Evolutionary conservation across 2,888 invertebrate species (phyloP).

Genomic region (Andrena praecox): DNA sequence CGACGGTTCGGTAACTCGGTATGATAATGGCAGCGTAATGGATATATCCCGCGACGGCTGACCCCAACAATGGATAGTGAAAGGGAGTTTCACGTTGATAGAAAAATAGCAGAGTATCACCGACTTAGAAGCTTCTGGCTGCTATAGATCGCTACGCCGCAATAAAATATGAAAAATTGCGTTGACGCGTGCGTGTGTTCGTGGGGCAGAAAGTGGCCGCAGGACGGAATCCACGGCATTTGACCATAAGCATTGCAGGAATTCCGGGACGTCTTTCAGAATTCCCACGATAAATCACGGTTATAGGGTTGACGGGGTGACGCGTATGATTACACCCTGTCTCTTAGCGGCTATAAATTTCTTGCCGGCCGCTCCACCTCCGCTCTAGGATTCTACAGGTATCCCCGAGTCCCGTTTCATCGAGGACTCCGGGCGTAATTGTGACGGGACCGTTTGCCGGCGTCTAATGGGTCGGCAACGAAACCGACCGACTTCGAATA

Average conservation of each 20-base stretch:
- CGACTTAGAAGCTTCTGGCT: not conserved
- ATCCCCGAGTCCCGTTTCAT: conserved; percentile 63
- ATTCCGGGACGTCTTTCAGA: conserved; percentile 78
- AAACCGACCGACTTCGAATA: conserved; percentile 72
- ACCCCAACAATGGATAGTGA: not conserved
- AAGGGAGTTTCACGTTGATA: not conserved
- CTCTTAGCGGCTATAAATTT: conserved; percentile 84
- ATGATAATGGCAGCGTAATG: not conserved
- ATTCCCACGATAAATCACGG: conserved; percentile 85
- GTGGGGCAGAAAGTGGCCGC: not conserved
- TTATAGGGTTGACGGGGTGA: conserved; percentile 84
- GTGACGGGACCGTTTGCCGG: conserved; percentile 66
- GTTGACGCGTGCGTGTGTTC: not conserved
- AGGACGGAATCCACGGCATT: not conserved
- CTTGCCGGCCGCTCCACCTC: conserved; percentile 67
- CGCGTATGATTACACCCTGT: conserved; percentile 85
- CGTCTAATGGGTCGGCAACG: conserved; percentile 70
- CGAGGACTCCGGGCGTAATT: conserved; percentile 70
- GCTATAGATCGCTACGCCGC: too few relatives aligned
- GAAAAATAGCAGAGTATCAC: not conserved
- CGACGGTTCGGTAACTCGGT: conserved; percentile 12
- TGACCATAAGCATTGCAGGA: conserved; percentile 48
- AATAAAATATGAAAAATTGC: conserved; percentile 13
- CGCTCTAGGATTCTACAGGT: conserved; percentile 75
- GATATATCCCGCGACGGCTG: not conserved